Evolutionary conservation across 2,113 vertebrate genomes (phyloP).

Genomic region (Hystrix brachyura): DNA sequence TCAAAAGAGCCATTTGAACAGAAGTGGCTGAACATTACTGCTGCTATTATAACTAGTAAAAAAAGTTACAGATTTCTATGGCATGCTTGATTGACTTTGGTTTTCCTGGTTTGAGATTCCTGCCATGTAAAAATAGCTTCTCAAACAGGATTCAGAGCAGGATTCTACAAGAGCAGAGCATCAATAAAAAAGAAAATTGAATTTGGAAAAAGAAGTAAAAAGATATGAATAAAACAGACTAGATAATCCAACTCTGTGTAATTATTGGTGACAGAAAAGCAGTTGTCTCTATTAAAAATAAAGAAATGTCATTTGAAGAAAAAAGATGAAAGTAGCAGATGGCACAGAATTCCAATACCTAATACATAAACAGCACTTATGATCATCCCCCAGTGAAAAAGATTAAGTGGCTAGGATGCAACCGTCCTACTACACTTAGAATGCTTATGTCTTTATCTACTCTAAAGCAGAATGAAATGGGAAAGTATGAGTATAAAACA

Average conservation of each 20-base stretch:
- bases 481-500: not conserved
- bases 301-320: slow-evolving; percentile 44
- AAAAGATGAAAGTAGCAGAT: slow-evolving; percentile 49
- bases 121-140: slow-evolving; percentile 40
- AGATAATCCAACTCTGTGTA: slow-evolving; percentile 28
- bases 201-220: slow-evolving; percentile 57
- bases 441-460: not conserved
- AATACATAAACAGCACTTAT: not conserved
- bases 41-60: slow-evolving; percentile 50
- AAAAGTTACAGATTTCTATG: slow-evolving; percentile 56
- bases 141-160: slow-evolving; percentile 11
- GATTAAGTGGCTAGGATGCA: too few species aligned
- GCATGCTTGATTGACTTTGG: slow-evolving; percentile 54
- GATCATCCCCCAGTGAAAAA: not conserved
- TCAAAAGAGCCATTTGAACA: slow-evolving; percentile 74
- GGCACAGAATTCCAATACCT: not conserved
- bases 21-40: slow-evolving; percentile 41
- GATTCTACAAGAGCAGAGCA: not conserved
- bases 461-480: not conserved
- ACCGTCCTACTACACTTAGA: not conserved
- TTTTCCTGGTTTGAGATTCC: slow-evolving; percentile 55
- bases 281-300: slow-evolving; percentile 53
- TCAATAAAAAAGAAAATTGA: slow-evolving; percentile 30
- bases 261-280: slow-evolving; percentile 54
- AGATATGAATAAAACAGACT: slow-evolving; percentile 49